These are phyloP conservation scores for Sula dactylatra DNA, from an alignment of 2,113 vertebrate species.

Conservation along the genomic window DNA sequence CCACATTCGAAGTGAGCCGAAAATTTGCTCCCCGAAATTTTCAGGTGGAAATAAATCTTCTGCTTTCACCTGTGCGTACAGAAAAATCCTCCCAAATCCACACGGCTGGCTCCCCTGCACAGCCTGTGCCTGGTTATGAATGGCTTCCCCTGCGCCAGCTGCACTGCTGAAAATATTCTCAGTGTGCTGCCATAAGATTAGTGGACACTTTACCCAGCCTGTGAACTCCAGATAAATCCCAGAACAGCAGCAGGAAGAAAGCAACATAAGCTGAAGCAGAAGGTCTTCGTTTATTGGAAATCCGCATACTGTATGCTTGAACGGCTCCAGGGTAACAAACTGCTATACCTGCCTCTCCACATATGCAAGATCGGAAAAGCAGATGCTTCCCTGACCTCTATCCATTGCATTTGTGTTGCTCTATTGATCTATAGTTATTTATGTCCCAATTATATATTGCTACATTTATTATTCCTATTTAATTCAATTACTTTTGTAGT, in stretches of 20 bases:
- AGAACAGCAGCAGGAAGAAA: slow-evolving; percentile 46
- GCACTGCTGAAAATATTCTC: slow-evolving; percentile 3
- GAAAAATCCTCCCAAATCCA: neutral
- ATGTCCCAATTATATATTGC: neutral
- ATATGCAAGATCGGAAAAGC: neutral
- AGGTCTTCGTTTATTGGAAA: slow-evolving; percentile 22
- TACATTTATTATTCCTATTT: neutral
- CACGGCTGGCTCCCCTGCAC: neutral
- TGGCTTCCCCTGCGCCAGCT: neutral
- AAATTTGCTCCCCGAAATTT: neutral
- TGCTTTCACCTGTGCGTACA: neutral
- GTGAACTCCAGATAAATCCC: slow-evolving; percentile 60
- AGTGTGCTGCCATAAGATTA: neutral
- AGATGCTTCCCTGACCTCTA: slow-evolving; percentile 24
- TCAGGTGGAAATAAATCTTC: neutral
- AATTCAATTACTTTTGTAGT: rapidly evolving
- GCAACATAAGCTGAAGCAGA: slow-evolving; percentile 48
- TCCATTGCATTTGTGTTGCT: neutral
- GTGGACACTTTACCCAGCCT: slow-evolving; percentile 46
- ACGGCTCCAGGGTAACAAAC: neutral
- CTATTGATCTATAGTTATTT: neutral
- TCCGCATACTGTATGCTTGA: neutral
- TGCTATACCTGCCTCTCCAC: neutral
- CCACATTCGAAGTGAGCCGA: neutral
- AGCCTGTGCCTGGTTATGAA: neutral